A percentile compares a stretch with the other conserved stretches of the same genome.
Evolutionary conservation across 2,113 vertebrate genomes (phyloP).

Genomic region (Geococcyx californianus): DNA sequence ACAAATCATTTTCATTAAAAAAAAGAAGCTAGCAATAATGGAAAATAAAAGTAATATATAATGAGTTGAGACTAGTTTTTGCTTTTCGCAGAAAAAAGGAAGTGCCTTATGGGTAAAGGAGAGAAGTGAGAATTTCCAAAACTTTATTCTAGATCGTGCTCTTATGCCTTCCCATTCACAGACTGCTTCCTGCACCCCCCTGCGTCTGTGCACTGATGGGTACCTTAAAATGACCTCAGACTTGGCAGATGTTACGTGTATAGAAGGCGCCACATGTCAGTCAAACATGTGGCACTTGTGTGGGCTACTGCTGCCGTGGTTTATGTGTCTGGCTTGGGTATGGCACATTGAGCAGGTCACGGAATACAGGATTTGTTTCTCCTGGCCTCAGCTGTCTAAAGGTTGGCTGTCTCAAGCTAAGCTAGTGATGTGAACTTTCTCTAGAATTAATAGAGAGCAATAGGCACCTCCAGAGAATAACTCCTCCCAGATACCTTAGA

Average conservation of each 20-base stretch:
- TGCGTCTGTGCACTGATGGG: background rate
- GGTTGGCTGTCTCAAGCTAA: background rate
- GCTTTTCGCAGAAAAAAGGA: background rate
- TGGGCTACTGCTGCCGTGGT: accelerated
- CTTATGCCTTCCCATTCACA: background rate
- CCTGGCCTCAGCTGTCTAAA: background rate
- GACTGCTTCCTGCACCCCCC: background rate
- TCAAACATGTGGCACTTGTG: accelerated
- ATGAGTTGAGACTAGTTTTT: background rate
- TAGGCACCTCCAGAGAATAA: background rate
- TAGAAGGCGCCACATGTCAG: background rate
- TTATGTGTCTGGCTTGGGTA: background rate
- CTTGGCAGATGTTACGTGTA: background rate
- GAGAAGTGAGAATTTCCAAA: background rate
- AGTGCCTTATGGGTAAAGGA: background rate
- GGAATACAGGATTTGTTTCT: accelerated
- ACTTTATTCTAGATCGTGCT: background rate
- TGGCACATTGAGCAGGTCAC: accelerated
- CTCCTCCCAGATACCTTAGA: background rate
- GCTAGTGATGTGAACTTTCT: background rate
- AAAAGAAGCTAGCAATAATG: background rate
- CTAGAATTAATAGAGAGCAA: background rate
- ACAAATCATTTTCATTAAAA: background rate
- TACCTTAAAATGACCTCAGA: background rate
- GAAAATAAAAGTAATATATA: background rate